Evolutionary conservation across 2,797 vertebrate genomes (phyloP), one percentile per base, ranked within the genome.

Genomic region (Leptodactylus fallax): DNA sequence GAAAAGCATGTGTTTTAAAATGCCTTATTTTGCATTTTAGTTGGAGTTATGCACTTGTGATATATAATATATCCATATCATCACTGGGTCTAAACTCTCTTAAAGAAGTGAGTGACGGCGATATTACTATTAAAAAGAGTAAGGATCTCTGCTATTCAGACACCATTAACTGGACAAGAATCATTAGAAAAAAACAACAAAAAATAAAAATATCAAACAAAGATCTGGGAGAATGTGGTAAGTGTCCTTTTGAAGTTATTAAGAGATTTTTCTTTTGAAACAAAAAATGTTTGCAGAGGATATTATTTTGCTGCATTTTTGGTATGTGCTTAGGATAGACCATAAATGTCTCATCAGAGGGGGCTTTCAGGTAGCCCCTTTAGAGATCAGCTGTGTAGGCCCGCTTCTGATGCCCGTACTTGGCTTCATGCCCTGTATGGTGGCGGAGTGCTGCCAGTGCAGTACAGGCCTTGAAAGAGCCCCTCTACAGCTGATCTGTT

Each of bases 31-130:
- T 79, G 23, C 81, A 0, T 83, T 87, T 63, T 25, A 96, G 95
- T 58, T 94, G 95, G 58, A 94, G 93, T 25, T 95, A 95, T 87
- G 94, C 95, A 27, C 93, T 96, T 19, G 93, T 93, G 0, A 90
- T 96, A 17, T 92, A 93, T 25, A 90, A 93, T 61, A 92, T 97
- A 83, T 17, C 90, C 69, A 97, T 99, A 90, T 91, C 87, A 1
- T 96, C 94, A 71, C 87, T 99, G 16, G 98, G 98, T 0, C 91
- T 99, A 76, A 96, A 92, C 1, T 97, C 97, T 0, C 95, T 99
- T 83, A 95, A 93, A 88, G 97, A 98, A 92, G 95, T 99, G 90
- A 98, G 97, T 0, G 96, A 97, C 0, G 97, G 97, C 0, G 93
- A 94, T 14, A 96, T 98, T 76, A 81, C 93, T 6, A 81, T 99